Base-by-base conservation (phyloP, 2,888 invertebrate genomes). In the Leptothorax acervorum region DNA sequence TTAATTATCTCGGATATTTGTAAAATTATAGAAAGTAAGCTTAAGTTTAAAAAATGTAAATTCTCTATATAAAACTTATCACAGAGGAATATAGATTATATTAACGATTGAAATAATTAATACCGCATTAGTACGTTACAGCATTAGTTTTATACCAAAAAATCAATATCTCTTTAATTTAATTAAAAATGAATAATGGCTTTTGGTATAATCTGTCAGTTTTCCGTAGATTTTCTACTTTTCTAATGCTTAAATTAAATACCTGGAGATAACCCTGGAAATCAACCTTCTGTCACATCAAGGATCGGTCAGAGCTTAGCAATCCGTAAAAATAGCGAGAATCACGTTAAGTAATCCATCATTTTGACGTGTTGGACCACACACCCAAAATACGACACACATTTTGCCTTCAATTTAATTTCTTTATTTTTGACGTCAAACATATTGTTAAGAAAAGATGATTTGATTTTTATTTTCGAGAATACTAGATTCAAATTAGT, bases 291-390 rank as follows among this genome's bases (percentile, higher is more conserved):
- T 48, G 71, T 60, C 57, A 39, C 31, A 57, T 70, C 35, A 57
- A 55, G 23, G 12, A 45, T 45, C 23, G 68, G 55, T 78, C 68
- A 45, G n/a, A 31, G n/a, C 35, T 70, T 57, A 53, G 23, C 39
- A 53, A 53, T 66, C 66, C 11, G 31, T 79, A 45, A 63, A 76
- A 76, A 79, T 79, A 71, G 35, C 31, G 18, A 71, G 45, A 79
- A 57, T 57, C 57, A 71, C 31, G 2, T 62, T 39, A 31, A n/a
- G 23, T 39, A 71, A 70, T 79, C 48, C 71, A 79, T 79, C 71
- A 79, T 79, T 45, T 57, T 79, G 71, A 71, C 79, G 18, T 70
- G 31, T 35, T 57, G 12, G 79, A 79, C 70, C 35, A 35, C 35
- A 79, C 4, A 35, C 0, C 8, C 11, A 39, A 53, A 66, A 78